Base-by-base conservation (phyloP, 1,140 invertebrate species). In the silkworm (Bombyx mori) region DNA sequence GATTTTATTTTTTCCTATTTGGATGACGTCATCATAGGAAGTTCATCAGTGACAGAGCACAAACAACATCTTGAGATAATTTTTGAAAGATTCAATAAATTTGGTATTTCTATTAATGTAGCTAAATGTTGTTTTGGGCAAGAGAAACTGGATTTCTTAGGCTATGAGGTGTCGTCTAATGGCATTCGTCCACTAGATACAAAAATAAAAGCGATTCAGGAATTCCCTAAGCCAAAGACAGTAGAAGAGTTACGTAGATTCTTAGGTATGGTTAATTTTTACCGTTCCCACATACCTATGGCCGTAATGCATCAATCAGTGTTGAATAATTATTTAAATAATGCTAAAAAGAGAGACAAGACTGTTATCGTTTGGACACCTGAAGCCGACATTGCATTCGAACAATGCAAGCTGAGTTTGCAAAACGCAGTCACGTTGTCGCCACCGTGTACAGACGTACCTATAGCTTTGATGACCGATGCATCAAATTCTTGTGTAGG, bases 401-500 rank as follows among this genome's bases (percentile, higher is more conserved):
- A 72, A 8, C 45, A 69, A n/a, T 82, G 75, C 59, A 89, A 89
- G 64, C 10, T 64, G 12, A 65, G 50, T 9, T 54, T 88, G 10
- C 66, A 64, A 12, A 42, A 73, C 1, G 68, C 70, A 3, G 62
- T 71, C 7, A 52, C 69, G 26, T 55, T 82, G 9, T 61, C 70
- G 6, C 71, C 73, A 57, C 74, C 76, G 8, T 9, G 26, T 42
- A 3, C 22, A 7, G 42, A 52, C n/a, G 51, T 43, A 42, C 51
- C 42, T 43, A 35, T 52, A 10, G 12, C 12, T 1, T 22, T 50
- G 42, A 54, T 54, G 52, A 47, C 44, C n/a, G 60, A 61, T 42
- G n/a, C 22, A 9, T 62, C 60, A 4, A 22, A 54, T 10, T 47
- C 9, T 1, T 54, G 42, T 35, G 52, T 47, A 6, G 60, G 60